phyloP scores from a whole-genome alignment of 2,113 vertebrate species.

The Ammospiza caudacuta region DNA sequence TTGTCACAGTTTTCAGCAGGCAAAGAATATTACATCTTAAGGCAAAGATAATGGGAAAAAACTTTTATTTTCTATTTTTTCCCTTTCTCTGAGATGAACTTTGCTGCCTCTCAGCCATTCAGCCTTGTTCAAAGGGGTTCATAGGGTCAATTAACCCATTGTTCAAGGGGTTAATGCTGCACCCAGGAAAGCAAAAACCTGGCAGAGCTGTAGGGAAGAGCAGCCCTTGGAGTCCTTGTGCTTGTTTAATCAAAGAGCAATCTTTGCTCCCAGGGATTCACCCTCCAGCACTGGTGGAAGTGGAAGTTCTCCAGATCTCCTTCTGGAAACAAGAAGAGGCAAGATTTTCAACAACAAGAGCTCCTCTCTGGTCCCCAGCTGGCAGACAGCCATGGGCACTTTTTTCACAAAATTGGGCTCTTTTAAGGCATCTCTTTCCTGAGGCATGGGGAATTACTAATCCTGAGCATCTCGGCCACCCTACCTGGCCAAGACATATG shows the following conservation, averaged over 20 bases:
- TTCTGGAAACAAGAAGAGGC: not conserved
- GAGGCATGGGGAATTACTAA: not conserved
- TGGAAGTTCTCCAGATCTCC: slow-evolving; percentile 33
- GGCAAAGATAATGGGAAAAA: not conserved
- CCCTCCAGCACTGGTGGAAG: not conserved
- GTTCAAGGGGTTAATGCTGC: not conserved
- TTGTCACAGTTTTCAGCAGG: not conserved
- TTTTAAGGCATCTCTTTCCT: not conserved
- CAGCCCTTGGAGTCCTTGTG: not conserved
- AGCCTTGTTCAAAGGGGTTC: not conserved
- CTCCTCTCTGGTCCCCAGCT: not conserved
- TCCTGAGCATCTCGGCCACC: not conserved
- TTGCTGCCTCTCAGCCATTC: not conserved
- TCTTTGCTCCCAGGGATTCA: not conserved
- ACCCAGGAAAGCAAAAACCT: not conserved
- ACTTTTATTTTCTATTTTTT: accelerated
- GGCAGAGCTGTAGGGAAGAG: not conserved
- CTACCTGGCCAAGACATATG: not conserved
- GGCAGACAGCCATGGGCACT: not conserved
- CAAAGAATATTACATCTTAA: not conserved
- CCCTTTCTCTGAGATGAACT: not conserved
- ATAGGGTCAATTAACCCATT: too few relatives aligned
- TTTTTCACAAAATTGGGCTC: not conserved
- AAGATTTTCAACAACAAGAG: not conserved
- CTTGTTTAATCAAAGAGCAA: slow-evolving; percentile 13